Evolutionary conservation across 1,140 invertebrate genomes (phyloP), one percentile per base, ranked within the genome.

Genomic region (Drosophila lacteicornis): DNA sequence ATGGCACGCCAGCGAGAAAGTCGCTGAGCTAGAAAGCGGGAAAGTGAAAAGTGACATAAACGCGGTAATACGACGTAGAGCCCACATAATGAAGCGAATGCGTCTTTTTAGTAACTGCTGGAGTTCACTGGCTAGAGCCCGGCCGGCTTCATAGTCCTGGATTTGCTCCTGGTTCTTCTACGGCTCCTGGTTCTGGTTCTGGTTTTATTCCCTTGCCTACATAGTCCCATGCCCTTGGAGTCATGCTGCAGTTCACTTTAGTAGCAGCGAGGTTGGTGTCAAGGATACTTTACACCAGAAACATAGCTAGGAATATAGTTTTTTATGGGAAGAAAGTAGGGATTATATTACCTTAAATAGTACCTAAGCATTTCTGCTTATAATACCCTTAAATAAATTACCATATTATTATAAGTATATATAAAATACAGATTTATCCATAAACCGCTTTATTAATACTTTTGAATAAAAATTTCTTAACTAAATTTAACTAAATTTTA

Each of bases 31-130:
- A 42, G 49, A 38, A 47, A 47, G 15, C 47, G 59, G 50, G 45
- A 78, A 58, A 79, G 75, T 67, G 68, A 70, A 75, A 80, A 77
- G 75, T 82, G 71, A 86, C 79, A 86, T 80, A 77, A 87, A 87
- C 61, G 79, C 79, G 68, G 66, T 87, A 80, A 77, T 80, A 70
- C 63, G 27, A 58, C 51, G 53, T 13, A 36, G 46, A 81, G 66
- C 67, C 70, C 70, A 27, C 43, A 75, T 82, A 86, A 86, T 82
- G 75, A 86, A 82, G 82, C 66, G 57, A 65, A 49, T 15, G 63
- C 65, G 33, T n/a, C 58, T 36, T 47, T 43, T 57, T 71, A 80
- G 47, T 57, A 40, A 45, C 47, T 73, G 45, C 65, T 51, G 38
- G 38, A 65, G 56, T 30, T 50, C 8, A 13, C 17, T 66, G 46